Evolutionary conservation across 1,140 invertebrate genomes (phyloP).

Genomic region (Eurosta solidaginis): DNA sequence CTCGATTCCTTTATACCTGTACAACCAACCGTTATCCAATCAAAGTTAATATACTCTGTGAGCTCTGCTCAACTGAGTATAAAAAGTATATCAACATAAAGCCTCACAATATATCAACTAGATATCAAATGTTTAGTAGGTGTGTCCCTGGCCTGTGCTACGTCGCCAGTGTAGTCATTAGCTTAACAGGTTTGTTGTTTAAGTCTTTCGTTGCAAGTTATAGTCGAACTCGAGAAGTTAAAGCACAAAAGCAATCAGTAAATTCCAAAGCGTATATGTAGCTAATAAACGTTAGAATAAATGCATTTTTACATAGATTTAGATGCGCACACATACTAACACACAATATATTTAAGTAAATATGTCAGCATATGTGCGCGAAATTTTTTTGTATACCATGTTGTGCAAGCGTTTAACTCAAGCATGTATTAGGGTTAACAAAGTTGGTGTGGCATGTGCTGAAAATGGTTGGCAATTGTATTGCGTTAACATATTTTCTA

Average conservation of each 20-base stretch:
- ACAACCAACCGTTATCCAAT: no score
- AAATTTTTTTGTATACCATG: background rate
- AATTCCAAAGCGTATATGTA: background rate
- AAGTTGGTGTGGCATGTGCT: background rate
- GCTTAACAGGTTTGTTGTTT: conserved; percentile 54
- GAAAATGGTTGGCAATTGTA: background rate
- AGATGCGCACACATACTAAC: background rate
- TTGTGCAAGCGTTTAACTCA: background rate
- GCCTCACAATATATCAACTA: no score
- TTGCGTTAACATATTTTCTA: background rate
- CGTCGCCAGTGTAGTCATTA: conserved; percentile 7
- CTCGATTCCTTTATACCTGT: no score
- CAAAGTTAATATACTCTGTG: no score
- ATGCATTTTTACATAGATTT: background rate
- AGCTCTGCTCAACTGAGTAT: no score
- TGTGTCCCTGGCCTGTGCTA: conserved; percentile 9
- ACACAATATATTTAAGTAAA: background rate
- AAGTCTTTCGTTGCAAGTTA: conserved; percentile 51
- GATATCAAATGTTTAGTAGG: background rate
- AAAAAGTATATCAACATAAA: no score
- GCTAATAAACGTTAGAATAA: conserved; percentile 4
- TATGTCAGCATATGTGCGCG: background rate
- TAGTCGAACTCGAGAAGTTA: background rate
- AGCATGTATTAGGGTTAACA: background rate
- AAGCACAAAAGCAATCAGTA: background rate